Evolutionary conservation across 2,797 vertebrate species (phyloP).

Genomic region (Hippopotamyrus pictus): DNA sequence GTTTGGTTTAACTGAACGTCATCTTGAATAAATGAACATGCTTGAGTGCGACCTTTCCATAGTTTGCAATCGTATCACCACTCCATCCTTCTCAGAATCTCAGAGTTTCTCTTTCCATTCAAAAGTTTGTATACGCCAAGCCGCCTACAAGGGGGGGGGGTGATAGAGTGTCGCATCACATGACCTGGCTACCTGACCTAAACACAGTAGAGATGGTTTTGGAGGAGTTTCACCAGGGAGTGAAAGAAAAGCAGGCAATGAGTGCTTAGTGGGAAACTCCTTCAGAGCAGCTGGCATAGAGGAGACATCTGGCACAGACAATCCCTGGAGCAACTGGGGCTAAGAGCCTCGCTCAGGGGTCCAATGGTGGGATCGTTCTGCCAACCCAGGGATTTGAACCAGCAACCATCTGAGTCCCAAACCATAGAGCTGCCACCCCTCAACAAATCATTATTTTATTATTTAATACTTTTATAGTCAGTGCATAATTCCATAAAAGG

Average conservation of each 20-base stretch:
- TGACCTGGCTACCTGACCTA: not conserved
- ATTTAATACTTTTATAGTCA: not conserved
- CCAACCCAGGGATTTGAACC: not conserved
- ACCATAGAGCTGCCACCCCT: not conserved
- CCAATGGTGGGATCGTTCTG: not conserved
- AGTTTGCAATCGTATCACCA: not conserved
- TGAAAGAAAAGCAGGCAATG: not conserved
- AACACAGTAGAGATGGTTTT: not conserved
- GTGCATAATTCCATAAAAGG: not conserved
- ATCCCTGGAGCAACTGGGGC: not conserved
- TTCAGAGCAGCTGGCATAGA: not conserved
- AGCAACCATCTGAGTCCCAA: not conserved
- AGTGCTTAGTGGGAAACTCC: not conserved
- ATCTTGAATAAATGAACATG: not conserved
- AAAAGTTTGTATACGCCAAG: not conserved
- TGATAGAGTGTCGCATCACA: not conserved
- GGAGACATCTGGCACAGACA: not conserved
- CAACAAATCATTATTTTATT: not conserved
- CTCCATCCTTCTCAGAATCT: not conserved
- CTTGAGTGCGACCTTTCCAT: not conserved
- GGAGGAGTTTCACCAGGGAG: not conserved
- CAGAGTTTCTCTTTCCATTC: not conserved
- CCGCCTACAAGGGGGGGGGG: not conserved
- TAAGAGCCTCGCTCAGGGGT: not conserved
- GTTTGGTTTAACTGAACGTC: not conserved